These are phyloP conservation scores for Cerceris rybyensis DNA, from an alignment of 2,888 invertebrate species.

Conservation along the genomic window DNA sequence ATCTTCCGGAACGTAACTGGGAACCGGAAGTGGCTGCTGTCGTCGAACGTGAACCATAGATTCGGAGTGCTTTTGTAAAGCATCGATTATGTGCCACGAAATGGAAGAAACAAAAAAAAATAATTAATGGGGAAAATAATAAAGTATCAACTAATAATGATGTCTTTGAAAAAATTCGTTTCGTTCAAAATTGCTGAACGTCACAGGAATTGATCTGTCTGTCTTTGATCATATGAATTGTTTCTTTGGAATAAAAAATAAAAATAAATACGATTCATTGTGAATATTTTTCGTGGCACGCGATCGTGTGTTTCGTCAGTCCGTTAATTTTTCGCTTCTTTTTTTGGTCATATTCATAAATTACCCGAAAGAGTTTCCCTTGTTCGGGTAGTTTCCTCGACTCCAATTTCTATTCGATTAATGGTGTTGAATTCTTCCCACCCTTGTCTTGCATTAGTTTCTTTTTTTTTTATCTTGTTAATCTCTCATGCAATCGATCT, in stretches of 20 bases:
- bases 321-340: slow-evolving; percentile 46
- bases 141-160: slow-evolving; percentile 1
- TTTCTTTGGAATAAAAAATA: neutral
- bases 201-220: neutral
- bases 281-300: slow-evolving; percentile 26
- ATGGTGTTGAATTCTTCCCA: slow-evolving; percentile 29
- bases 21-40: slow-evolving; percentile 29
- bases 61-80: slow-evolving; percentile 36
- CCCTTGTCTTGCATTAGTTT: slow-evolving; percentile 19
- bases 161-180: neutral
- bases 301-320: slow-evolving; percentile 54
- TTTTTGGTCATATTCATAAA: slow-evolving; percentile 54
- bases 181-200: neutral
- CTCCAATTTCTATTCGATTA: slow-evolving; percentile 39
- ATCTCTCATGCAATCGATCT: slow-evolving; percentile 47
- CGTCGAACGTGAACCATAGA: slow-evolving; percentile 20
- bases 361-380: slow-evolving; percentile 15
- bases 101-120: slow-evolving; percentile 3
- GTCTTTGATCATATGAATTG: neutral
- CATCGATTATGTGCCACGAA: slow-evolving; percentile 41
- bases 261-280: neutral
- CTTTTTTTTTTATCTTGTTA: neutral
- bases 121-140: slow-evolving; percentile 9
- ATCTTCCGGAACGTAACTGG: slow-evolving; percentile 1
- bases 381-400: slow-evolving; percentile 25